These are phyloP conservation scores for Sebastes itinus DNA, from an alignment of 2,797 vertebrate species.

Conservation along the genomic window DNA sequence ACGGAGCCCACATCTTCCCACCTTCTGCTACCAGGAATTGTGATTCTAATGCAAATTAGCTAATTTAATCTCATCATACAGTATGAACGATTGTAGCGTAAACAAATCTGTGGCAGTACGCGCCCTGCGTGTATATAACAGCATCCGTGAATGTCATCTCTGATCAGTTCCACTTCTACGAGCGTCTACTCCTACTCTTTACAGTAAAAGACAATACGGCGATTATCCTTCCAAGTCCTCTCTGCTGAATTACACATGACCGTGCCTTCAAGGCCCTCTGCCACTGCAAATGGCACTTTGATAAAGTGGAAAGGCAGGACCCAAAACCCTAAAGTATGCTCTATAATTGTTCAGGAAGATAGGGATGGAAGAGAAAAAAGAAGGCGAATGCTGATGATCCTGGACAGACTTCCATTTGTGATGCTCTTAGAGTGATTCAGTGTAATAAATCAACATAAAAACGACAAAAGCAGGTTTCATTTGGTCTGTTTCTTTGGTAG, in stretches of 20 bases:
- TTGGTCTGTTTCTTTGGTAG: background rate
- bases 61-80: constrained; percentile 29
- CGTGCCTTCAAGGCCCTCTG: constrained; percentile 1
- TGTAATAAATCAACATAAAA: background rate
- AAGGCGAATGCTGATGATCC: background rate
- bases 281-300: constrained; percentile 35
- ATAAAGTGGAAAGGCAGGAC: constrained; percentile 28
- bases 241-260: constrained; percentile 26
- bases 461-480: background rate
- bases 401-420: background rate
- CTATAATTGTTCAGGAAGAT: background rate
- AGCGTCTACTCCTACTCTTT: constrained; percentile 9
- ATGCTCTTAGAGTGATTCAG: background rate
- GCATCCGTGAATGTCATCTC: background rate
- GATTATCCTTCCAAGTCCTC: constrained; percentile 20
- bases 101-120: constrained; percentile 11
- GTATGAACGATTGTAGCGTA: background rate
- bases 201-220: background rate
- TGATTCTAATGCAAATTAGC: constrained; percentile 48
- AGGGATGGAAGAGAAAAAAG: background rate
- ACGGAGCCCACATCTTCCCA: constrained; percentile 31
- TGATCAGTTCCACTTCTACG: constrained; percentile 15
- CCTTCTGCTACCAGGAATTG: constrained; percentile 31
- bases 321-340: constrained; percentile 10
- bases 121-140: background rate